Evolutionary conservation across 2,888 invertebrate species (phyloP), one percentile per base, ranked within the genome.

Genomic region (Dexiosoma caninum): DNA sequence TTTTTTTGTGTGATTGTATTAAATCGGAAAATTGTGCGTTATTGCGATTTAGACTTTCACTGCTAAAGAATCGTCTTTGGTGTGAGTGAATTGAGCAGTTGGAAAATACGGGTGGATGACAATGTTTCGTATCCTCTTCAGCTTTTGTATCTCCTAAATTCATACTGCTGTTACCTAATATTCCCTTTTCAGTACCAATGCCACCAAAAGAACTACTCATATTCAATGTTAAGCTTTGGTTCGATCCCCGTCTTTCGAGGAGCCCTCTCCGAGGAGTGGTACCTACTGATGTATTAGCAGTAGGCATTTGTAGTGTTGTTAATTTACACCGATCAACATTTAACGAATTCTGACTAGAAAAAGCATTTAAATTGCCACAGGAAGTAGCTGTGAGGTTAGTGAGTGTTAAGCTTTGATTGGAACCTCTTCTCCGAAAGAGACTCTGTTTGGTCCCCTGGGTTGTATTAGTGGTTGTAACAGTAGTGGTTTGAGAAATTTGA

Each of bases 201-300:
- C 84, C 85, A 2, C 80, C 83, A 74, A 84, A 70, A 19, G 83
- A 83, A 42, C 77, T 81, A 23, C 85, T 82, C 87, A 93, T 92
- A 76, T 95, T 96, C 21, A 98, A 93, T 0, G 97, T 97, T 1
- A 98, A 91, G 71, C 97, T 97, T 0, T 97, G 96, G 87, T 96
- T 97, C 1, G 97, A 97, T 62, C 97, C 97, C 67, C 98, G 92
- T 27, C 98, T 92, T 87, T 96, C 96, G 5, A 96, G 90, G 1
- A 96, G 90, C 8, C 96, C 95, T 85, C 95, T 95, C 46, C 92
- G 92, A 51, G 88, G 88, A 0, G 84, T 80, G 30, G 83, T 74
- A 71, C 82, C 84, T 42, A 44, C 83, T 8, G 76, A 78, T 23
- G 37, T 59, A 55, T 78, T 84, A 2, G 82, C 69, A 51, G 46